Conservation (phyloP, 2,113 vertebrate genomes). For the Coptodon rendalli region DNA sequence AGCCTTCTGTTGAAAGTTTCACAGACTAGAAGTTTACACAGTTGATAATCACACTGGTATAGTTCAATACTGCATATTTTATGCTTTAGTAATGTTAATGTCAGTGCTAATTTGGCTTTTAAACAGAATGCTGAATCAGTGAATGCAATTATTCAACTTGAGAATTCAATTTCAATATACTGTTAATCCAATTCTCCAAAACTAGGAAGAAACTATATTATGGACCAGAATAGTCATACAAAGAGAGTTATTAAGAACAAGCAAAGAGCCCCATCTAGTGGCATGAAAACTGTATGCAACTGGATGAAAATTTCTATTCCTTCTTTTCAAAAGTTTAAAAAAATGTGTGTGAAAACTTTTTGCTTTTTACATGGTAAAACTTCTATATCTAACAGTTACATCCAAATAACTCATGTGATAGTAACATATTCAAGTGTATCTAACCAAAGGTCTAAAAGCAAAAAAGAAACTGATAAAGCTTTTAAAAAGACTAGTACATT, state of each 20-base stretch:
- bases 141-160: neutral
- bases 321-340: neutral
- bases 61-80: neutral
- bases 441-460: neutral
- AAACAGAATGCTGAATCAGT: neutral
- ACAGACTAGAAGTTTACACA: neutral
- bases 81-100: neutral
- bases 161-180: neutral
- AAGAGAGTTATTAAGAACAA: neutral
- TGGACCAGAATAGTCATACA: neutral
- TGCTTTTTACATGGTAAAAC: neutral
- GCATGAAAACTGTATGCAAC: neutral
- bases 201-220: neutral
- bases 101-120: neutral
- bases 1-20: neutral
- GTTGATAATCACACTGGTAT: neutral
- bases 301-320: neutral
- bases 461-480: neutral
- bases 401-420: neutral
- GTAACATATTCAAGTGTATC: neutral
- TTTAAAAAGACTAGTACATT: neutral
- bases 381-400: neutral
- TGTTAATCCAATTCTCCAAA: neutral
- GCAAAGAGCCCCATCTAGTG: conserved; percentile 53
- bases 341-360: neutral